phyloP scores from a whole-genome alignment of 2,888 invertebrate genomes.

The Temnothorax ravouxi region DNA sequence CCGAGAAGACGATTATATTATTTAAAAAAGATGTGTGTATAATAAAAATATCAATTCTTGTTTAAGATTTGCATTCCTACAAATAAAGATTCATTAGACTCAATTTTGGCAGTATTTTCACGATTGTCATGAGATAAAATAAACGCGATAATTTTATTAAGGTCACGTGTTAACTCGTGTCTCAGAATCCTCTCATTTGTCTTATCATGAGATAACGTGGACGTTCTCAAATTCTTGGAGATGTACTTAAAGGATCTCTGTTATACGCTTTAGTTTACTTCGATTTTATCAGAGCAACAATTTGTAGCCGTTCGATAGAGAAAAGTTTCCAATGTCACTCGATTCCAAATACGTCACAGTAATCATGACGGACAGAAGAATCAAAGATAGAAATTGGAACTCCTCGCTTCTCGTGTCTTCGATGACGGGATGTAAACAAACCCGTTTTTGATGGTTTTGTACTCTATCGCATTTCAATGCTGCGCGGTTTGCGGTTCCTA shows the following conservation, averaged over 20 bases:
- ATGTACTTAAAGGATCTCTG: background rate
- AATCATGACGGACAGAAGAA: conserved; percentile 7
- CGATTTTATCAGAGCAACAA: conserved; percentile 1
- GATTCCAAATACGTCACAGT: conserved; percentile 4
- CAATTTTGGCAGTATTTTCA: background rate
- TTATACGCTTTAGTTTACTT: background rate
- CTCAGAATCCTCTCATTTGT: background rate
- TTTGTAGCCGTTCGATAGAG: background rate
- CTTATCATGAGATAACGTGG: conserved; percentile 33
- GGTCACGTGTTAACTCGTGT: conserved; percentile 20
- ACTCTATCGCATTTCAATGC: conserved; percentile 13
- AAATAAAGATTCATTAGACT: background rate
- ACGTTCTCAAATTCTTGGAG: background rate
- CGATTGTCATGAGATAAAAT: background rate
- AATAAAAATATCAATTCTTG: background rate
- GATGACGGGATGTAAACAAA: conserved; percentile 48
- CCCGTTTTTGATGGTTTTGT: background rate
- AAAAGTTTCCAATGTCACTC: conserved; percentile 27
- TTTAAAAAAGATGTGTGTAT: background rate
- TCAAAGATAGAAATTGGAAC: conserved; percentile 42
- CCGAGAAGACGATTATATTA: background rate
- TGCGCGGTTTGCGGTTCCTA: conserved; percentile 40
- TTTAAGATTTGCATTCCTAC: background rate
- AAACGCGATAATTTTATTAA: background rate
- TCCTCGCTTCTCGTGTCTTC: conserved; percentile 10